These are phyloP conservation scores for Anabas testudineus DNA, from an alignment of 2,797 vertebrate genomes.

Conservation along the genomic window DNA sequence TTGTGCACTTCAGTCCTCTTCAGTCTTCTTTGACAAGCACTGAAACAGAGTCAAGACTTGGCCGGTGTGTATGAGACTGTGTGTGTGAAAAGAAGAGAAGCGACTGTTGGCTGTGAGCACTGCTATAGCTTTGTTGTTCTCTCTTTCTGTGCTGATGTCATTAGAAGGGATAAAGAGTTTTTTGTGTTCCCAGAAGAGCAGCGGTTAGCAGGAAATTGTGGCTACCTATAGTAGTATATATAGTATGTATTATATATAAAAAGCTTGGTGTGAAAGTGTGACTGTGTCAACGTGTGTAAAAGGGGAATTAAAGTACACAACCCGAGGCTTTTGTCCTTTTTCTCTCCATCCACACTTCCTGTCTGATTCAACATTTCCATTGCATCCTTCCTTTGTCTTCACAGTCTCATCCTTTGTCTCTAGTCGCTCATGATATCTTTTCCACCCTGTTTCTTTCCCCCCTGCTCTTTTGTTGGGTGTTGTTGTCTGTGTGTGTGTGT, in stretches of 20 bases:
- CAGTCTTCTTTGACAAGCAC: conserved; percentile 65
- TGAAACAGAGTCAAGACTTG: conserved; percentile 69
- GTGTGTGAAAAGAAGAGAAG: conserved; percentile 58
- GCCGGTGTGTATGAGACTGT: conserved; percentile 52
- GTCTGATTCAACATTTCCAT: conserved; percentile 65
- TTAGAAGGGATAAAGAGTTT: conserved; percentile 71
- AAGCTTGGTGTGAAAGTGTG: conserved; percentile 28
- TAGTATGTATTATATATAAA: no score
- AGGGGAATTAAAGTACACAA: conserved; percentile 47
- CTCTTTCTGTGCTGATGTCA: conserved; percentile 73
- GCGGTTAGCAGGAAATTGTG: conserved; percentile 58
- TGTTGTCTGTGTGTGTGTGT: conserved; percentile 46
- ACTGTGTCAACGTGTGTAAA: conserved; percentile 23
- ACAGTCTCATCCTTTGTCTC: conserved; percentile 57
- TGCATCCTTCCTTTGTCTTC: conserved; percentile 64
- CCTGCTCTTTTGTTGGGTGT: conserved; percentile 50
- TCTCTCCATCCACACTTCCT: conserved; percentile 61
- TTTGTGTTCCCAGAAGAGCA: conserved; percentile 65
- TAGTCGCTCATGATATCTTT: conserved; percentile 66
- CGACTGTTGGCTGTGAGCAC: conserved; percentile 71
- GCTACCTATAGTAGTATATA: conserved; percentile 61
- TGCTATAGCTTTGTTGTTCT: conserved; percentile 68
- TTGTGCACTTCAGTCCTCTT: conserved; percentile 60
- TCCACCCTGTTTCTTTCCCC: conserved; percentile 55
- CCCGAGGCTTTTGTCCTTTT: conserved; percentile 39